Evolutionary conservation across 2,888 invertebrate species (phyloP).

Genomic region (Pediacus dermestoides): DNA sequence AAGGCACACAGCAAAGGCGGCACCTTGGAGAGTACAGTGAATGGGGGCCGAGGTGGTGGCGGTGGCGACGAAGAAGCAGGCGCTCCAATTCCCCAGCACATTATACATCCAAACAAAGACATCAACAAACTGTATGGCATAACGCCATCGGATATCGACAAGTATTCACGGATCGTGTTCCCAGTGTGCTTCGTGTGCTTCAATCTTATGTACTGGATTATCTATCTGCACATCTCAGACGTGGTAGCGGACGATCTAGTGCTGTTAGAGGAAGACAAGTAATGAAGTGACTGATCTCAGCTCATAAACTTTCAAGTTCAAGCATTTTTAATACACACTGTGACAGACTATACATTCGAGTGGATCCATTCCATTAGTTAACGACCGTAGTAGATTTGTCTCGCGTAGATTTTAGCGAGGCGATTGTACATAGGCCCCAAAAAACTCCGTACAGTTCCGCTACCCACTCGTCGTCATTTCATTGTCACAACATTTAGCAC

Average conservation of each 20-base stretch:
- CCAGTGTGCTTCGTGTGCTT: slow-evolving; percentile 98
- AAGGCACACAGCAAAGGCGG: slow-evolving; percentile 92
- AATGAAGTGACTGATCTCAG: slow-evolving; percentile 39
- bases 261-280: slow-evolving; percentile 68
- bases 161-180: slow-evolving; percentile 97
- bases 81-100: slow-evolving; percentile 68
- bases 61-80: slow-evolving; percentile 64
- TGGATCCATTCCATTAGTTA: slow-evolving; percentile 36
- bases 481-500: slow-evolving; percentile 10
- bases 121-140: slow-evolving; percentile 89
- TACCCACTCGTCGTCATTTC: slow-evolving; percentile 15
- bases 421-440: slow-evolving; percentile 26
- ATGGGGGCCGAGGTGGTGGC: slow-evolving; percentile 68
- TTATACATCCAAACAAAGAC: slow-evolving; percentile 86
- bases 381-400: slow-evolving; percentile 33
- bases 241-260: slow-evolving; percentile 93
- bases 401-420: slow-evolving; percentile 37
- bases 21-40: slow-evolving; percentile 86
- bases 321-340: slow-evolving; percentile 36
- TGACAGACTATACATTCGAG: slow-evolving; percentile 30
- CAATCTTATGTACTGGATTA: slow-evolving; percentile 98
- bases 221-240: slow-evolving; percentile 93
- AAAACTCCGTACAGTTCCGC: slow-evolving; percentile 16
- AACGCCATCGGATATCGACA: slow-evolving; percentile 97
- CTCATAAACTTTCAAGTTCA: slow-evolving; percentile 34